These are phyloP conservation scores for Cecidostiba fungosa DNA, from an alignment of 2,888 invertebrate species.

Conservation along the genomic window DNA sequence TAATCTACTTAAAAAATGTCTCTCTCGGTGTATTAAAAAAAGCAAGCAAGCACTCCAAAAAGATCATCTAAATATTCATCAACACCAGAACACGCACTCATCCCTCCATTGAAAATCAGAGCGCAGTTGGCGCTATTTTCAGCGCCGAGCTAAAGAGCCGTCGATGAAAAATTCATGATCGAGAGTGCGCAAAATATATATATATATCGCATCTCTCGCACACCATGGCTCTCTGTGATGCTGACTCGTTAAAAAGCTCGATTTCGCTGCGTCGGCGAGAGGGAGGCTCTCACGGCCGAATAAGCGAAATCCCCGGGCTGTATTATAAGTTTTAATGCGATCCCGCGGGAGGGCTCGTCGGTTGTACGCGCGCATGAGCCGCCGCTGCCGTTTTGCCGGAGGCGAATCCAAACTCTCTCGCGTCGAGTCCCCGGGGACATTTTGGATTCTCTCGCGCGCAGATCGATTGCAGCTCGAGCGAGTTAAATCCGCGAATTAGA, in stretches of 20 bases:
- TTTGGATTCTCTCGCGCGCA: conserved; percentile 42
- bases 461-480: conserved; percentile 37
- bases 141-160: background rate
- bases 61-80: background rate
- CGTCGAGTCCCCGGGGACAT: conserved; percentile 48
- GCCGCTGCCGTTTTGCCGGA: background rate
- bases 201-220: background rate
- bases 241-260: conserved; percentile 35
- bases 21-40: background rate
- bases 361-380: background rate
- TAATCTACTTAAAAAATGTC: too few species aligned
- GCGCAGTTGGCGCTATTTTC: background rate
- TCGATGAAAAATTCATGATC: conserved; percentile 47
- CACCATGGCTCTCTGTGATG: background rate
- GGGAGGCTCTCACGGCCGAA: conserved; percentile 26
- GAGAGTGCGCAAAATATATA: conserved; percentile 10
- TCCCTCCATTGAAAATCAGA: background rate
- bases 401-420: conserved; percentile 24
- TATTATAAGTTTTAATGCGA: conserved; percentile 62
- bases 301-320: conserved; percentile 51
- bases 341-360: conserved; percentile 47
- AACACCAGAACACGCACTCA: background rate
- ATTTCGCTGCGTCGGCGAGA: conserved; percentile 23
- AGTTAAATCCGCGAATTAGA: conserved; percentile 31
- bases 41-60: background rate